Percentiles rank a stretch among this genome's conserved stretches.
Evolutionary conservation across 1,140 invertebrate genomes (phyloP).

Genomic region (Drosophila littoralis): DNA sequence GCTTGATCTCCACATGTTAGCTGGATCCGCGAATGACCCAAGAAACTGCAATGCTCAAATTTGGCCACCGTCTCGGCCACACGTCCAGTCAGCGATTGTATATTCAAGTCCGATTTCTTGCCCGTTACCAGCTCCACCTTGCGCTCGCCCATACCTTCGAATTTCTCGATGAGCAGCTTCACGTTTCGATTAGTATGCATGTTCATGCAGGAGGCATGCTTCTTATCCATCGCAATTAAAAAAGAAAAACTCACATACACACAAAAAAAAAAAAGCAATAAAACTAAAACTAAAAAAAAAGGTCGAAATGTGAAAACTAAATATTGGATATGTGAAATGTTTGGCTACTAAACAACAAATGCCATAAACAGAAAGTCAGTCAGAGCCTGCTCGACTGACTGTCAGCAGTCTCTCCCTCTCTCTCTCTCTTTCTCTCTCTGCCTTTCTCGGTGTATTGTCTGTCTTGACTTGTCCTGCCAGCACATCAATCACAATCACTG

Average conservation of each 20-base stretch:
- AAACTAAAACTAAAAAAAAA: background rate
- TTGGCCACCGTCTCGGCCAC: slow-evolving; percentile 30
- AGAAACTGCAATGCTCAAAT: slow-evolving; percentile 13
- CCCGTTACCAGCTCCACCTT: background rate
- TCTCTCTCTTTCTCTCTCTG: background rate
- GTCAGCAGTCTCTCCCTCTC: too few relatives aligned
- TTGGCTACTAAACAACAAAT: slow-evolving; percentile 3
- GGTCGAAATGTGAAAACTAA: slow-evolving; percentile 1
- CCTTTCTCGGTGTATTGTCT: background rate
- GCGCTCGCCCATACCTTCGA: slow-evolving; percentile 17
- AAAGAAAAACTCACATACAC: background rate
- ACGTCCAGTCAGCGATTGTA: background rate
- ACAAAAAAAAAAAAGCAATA: background rate
- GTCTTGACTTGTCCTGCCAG: slow-evolving; percentile 12
- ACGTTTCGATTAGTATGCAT: background rate
- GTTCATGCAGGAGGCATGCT: background rate
- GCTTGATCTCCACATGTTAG: background rate
- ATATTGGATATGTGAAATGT: background rate
- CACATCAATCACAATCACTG: slow-evolving; percentile 47
- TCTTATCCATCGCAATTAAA: background rate
- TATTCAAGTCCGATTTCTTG: background rate
- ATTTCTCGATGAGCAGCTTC: slow-evolving; percentile 23
- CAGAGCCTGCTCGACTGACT: slow-evolving; percentile 2
- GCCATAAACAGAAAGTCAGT: background rate
- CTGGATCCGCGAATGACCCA: background rate